Evolutionary conservation across 2,113 vertebrate genomes (phyloP), one percentile per base, ranked within the genome.

Genomic region (Bostrychus sinensis): DNA sequence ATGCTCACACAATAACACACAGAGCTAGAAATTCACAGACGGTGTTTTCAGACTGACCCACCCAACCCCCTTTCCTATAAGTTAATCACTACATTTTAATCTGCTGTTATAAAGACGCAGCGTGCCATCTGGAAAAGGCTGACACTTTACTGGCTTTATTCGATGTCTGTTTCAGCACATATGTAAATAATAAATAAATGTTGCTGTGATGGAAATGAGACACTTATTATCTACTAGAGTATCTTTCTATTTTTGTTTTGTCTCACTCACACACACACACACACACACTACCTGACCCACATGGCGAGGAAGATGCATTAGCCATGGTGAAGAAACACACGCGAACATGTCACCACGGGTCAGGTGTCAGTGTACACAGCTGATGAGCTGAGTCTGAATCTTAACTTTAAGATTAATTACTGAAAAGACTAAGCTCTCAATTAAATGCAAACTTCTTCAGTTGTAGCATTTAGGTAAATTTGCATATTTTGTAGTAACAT

Each of bases 341-440:
- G 85, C 69, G 41, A 75, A 74, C 63, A 62, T 71, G 82, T 82
- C 85, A 82, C 75, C 13, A 54, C 62, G 75, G 74, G 85, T 85
- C 84, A 83, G 50, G 22, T 51, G 32, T 14, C 32, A 45, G 28
- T 61, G 23, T 37, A 28, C 5, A 55, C 60, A 37, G n/a, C 13
- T 11, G 25, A 17, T n/a, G 34, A 62, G 45, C 16, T 30, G 48
- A 55, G 34, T 73, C 14, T 2, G 34, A 62, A 10, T 3, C 56
- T 53, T 0, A 1, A 22, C 20, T 16, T 23, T 25, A 30, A 6
- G 43, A 48, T 41, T 17, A 28, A 43, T 34, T 32, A 13, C n/a
- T 19, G n/a, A 34, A 34, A 32, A 54, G 9, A 12, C 14, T 53
- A 32, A 8, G 30, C 30, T 32, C 30, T 7, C 5, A 32, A 7